A percentile compares a stretch with the other conserved stretches of the same genome.
These are phyloP conservation scores for Euphydryas editha DNA, from an alignment of 2,888 invertebrate genomes.

Conservation along the genomic window DNA sequence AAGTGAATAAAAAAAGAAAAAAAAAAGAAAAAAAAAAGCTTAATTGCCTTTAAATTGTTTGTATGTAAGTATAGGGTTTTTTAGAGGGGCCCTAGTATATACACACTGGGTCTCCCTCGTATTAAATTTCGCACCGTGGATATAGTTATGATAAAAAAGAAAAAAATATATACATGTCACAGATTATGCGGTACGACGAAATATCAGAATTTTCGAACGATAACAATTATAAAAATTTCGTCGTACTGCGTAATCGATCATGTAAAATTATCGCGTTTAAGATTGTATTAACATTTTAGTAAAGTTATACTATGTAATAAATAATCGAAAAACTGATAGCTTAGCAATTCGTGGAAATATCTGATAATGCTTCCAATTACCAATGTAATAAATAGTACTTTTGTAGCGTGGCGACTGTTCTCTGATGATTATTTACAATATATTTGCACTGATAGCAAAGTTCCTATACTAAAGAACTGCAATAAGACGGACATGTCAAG, in stretches of 20 bases:
- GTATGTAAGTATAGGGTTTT: slow-evolving; percentile 61
- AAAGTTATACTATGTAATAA: slow-evolving; percentile 54
- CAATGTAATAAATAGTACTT: slow-evolving; percentile 55
- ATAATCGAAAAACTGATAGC: slow-evolving; percentile 57
- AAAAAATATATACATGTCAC: slow-evolving; percentile 46
- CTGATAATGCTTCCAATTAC: slow-evolving; percentile 66
- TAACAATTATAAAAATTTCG: slow-evolving; percentile 6
- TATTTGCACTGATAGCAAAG: slow-evolving; percentile 77
- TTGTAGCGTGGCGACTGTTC: slow-evolving; percentile 52
- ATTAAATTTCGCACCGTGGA: slow-evolving; percentile 74
- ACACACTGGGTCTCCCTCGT: slow-evolving; percentile 62
- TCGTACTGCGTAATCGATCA: slow-evolving; percentile 23
- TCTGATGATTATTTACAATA: slow-evolving; percentile 53
- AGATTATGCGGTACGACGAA: slow-evolving; percentile 1
- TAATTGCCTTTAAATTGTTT: slow-evolving; percentile 81
- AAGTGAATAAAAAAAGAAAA: slow-evolving; percentile 71
- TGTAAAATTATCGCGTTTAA: slow-evolving; percentile 70
- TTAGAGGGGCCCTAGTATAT: slow-evolving; percentile 43
- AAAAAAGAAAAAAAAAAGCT: slow-evolving; percentile 75
- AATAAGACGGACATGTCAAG: slow-evolving; percentile 50
- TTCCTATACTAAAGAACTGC: slow-evolving; percentile 72
- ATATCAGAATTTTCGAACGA: background rate
- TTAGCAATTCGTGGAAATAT: slow-evolving; percentile 62
- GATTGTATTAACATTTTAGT: slow-evolving; percentile 70
- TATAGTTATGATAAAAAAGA: slow-evolving; percentile 73